Percentiles rank a stretch among this genome's conserved stretches.
These are phyloP conservation scores for Sebastes nivosus DNA, from an alignment of 2,797 vertebrate species.

Conservation along the genomic window DNA sequence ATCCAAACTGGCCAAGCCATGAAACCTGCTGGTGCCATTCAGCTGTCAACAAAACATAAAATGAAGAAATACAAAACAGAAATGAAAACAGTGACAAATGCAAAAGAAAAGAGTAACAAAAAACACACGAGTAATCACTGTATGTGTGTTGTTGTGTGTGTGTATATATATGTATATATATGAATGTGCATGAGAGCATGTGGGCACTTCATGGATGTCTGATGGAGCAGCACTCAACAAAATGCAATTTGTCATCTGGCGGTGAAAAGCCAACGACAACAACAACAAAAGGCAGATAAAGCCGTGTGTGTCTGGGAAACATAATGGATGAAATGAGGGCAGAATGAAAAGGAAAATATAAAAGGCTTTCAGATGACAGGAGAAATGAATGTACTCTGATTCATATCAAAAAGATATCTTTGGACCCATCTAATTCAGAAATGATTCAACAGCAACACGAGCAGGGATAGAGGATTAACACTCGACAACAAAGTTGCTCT, in stretches of 20 bases:
- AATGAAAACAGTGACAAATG: conserved; percentile 56
- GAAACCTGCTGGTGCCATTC: conserved; percentile 82
- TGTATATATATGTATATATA: background rate
- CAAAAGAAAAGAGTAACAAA: conserved; percentile 9
- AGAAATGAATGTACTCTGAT: conserved; percentile 58
- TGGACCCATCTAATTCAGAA: conserved; percentile 15
- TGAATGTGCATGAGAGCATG: conserved; percentile 7
- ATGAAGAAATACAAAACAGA: conserved; percentile 65
- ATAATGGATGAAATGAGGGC: conserved; percentile 65
- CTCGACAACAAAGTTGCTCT: background rate
- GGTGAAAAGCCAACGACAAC: conserved; percentile 64
- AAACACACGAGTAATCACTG: conserved; percentile 21
- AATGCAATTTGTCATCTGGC: conserved; percentile 64
- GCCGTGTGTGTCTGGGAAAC: conserved; percentile 55
- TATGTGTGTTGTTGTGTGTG: background rate
- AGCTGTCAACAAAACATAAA: conserved; percentile 76
- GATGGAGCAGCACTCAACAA: conserved; percentile 50
- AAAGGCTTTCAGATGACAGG: conserved; percentile 58
- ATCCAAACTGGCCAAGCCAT: conserved; percentile 86
- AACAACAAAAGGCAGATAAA: conserved; percentile 66
- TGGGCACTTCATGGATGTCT: conserved; percentile 19
- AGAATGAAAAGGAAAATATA: conserved; percentile 70
- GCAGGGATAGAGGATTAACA: background rate
- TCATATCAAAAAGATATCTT: conserved; percentile 52
- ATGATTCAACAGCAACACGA: background rate